Evolutionary conservation across 2,113 vertebrate species (phyloP).

Genomic region (Deroptyus accipitrinus): DNA sequence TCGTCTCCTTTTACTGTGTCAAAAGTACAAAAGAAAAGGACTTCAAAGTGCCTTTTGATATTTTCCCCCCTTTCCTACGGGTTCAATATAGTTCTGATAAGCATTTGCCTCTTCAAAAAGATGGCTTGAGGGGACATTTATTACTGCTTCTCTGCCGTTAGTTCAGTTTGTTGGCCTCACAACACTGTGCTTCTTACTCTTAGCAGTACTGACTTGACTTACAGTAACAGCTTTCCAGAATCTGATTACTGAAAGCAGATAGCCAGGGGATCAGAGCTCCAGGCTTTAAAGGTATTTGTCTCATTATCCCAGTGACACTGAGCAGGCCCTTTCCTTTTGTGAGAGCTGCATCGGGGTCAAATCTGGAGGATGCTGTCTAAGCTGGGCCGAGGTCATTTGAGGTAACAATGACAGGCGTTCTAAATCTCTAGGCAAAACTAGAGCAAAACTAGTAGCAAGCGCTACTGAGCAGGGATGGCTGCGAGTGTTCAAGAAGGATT

Average conservation of each 20-base stretch:
- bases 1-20: not conserved
- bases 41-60: not conserved
- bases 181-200: not conserved
- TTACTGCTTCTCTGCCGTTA: not conserved
- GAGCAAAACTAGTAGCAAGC: too few species aligned
- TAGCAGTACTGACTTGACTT: not conserved
- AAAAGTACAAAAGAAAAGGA: not conserved
- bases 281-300: conserved; percentile 67
- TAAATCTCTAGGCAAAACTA: conserved; percentile 42
- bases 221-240: conserved; percentile 41
- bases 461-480: not conserved
- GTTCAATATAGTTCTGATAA: not conserved
- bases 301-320: conserved; percentile 64
- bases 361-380: conserved; percentile 26
- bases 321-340: conserved; percentile 60
- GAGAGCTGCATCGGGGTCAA: conserved; percentile 25
- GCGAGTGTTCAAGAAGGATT: not conserved
- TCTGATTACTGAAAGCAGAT: conserved; percentile 69
- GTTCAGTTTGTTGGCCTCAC: not conserved
- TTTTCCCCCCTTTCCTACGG: not conserved
- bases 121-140: not conserved
- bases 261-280: conserved; percentile 45
- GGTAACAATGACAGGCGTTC: not conserved
- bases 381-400: conserved; percentile 6
- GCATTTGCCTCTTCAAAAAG: not conserved